Percentiles rank a stretch among this genome's conserved stretches.
phyloP scores from a whole-genome alignment of 2,113 vertebrate genomes.

The Trematocara stigmaticum region DNA sequence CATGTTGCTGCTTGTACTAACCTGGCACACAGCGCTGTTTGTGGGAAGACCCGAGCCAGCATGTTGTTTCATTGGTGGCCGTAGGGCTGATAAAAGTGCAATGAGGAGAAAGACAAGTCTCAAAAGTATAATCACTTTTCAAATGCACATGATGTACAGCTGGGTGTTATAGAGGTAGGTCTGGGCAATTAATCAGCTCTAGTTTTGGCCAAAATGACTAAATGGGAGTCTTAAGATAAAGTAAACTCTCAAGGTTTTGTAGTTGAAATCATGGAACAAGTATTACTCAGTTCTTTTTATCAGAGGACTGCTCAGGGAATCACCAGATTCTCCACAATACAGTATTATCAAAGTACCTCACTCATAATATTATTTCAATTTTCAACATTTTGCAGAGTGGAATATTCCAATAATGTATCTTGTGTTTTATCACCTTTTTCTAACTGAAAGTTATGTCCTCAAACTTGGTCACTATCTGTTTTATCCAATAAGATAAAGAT shows the following conservation, averaged over 20 bases:
- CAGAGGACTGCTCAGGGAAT: neutral
- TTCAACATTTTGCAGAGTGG: neutral
- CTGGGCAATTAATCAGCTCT: neutral
- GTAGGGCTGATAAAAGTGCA: neutral
- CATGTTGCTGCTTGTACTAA: conserved; percentile 46
- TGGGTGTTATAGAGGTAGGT: neutral
- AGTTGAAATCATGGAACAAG: neutral
- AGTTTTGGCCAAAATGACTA: neutral
- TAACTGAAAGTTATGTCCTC: neutral
- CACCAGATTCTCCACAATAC: neutral
- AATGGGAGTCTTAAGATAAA: neutral
- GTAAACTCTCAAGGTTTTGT: neutral
- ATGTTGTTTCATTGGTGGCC: neutral
- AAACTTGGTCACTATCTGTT: neutral
- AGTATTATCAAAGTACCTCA: neutral
- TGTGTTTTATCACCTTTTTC: neutral
- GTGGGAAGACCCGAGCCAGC: neutral
- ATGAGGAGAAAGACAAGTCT: neutral
- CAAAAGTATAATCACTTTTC: neutral
- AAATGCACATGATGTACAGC: neutral
- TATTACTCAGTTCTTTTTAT: neutral
- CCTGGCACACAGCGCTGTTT: neutral
- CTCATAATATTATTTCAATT: neutral
- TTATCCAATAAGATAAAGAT: neutral
- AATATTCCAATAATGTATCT: neutral